Conservation (phyloP, 53 echinoderm and acorn worm genomes). For the Paracentrotus lividus region DNA sequence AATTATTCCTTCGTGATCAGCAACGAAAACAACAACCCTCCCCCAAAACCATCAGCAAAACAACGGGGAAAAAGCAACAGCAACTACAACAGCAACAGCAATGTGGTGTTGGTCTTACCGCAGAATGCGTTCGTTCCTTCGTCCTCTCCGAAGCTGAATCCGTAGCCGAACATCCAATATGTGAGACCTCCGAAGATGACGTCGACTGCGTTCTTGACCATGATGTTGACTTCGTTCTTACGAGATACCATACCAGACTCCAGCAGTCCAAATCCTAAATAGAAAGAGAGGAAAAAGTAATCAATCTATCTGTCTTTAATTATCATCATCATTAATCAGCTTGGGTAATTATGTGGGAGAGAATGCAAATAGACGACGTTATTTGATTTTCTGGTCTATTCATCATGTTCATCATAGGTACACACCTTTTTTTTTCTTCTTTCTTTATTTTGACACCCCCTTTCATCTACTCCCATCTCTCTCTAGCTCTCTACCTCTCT, state of each 20-base stretch:
- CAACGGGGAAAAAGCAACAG: too few species aligned
- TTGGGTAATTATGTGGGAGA: too few species aligned
- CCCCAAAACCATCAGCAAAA: too few species aligned
- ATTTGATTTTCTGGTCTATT: too few species aligned
- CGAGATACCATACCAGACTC: conserved; percentile 93
- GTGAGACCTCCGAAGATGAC: conserved; percentile 96
- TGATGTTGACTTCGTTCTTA: conserved; percentile 96
- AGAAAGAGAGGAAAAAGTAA: not conserved
- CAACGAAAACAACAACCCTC: too few species aligned
- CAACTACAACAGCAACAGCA: too few species aligned
- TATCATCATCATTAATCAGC: too few species aligned
- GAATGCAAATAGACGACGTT: too few species aligned
- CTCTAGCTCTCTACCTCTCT: not conserved
- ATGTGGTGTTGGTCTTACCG: conserved; percentile 52
- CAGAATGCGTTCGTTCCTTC: conserved; percentile 90
- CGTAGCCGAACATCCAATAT: conserved; percentile 98
- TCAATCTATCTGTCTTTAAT: too few species aligned
- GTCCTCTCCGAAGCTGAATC: conserved; percentile 91
- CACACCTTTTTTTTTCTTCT: not conserved
- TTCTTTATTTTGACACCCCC: too few species aligned
- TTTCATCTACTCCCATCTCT: not conserved
- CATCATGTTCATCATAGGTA: too few species aligned
- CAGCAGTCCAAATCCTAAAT: conserved; percentile 86
- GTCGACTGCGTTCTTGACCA: conserved; percentile 97
- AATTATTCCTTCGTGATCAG: too few species aligned